Conservation (phyloP, 2,797 vertebrate genomes). For the Aeoliscus strigatus region DNA sequence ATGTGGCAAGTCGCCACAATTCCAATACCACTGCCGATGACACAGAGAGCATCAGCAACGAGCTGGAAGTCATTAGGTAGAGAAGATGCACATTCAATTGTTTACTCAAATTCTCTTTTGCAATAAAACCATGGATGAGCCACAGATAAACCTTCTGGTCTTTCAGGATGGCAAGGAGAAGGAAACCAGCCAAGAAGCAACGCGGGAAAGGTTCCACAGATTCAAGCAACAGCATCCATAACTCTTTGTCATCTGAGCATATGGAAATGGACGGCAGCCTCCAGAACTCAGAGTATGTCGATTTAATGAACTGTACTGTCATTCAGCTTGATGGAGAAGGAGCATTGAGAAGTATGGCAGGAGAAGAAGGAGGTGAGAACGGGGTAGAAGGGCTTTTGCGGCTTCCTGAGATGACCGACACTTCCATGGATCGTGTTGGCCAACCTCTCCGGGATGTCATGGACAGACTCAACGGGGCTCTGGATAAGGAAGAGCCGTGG, state of each 20-base stretch:
- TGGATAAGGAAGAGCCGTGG: conserved; percentile 71
- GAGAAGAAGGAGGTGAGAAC: conserved; percentile 42
- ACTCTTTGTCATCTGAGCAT: conserved; percentile 60
- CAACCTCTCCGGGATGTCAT: conserved; percentile 87
- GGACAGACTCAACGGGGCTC: conserved; percentile 79
- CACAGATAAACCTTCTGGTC: conserved; percentile 11
- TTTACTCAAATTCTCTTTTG: neutral
- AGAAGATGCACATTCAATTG: neutral
- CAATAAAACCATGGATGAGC: no score
- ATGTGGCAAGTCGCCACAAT: conserved; percentile 60
- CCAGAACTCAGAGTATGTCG: conserved; percentile 28
- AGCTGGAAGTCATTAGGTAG: conserved; percentile 95
- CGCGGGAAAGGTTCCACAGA: conserved; percentile 77
- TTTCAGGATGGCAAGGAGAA: conserved; percentile 85
- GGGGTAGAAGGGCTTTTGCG: conserved; percentile 72
- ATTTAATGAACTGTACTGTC: conserved; percentile 38
- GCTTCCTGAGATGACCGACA: conserved; percentile 89
- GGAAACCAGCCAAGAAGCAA: conserved; percentile 84
- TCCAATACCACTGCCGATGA: conserved; percentile 55
- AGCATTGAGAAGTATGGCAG: conserved; percentile 43
- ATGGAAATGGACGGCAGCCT: conserved; percentile 43
- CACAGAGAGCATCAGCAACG: conserved; percentile 66
- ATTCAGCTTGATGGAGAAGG: conserved; percentile 27
- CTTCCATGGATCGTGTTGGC: conserved; percentile 86
- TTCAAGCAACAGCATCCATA: conserved; percentile 58